Base-by-base conservation (phyloP, 2,797 vertebrate species). In the Anguilla pacifica region DNA sequence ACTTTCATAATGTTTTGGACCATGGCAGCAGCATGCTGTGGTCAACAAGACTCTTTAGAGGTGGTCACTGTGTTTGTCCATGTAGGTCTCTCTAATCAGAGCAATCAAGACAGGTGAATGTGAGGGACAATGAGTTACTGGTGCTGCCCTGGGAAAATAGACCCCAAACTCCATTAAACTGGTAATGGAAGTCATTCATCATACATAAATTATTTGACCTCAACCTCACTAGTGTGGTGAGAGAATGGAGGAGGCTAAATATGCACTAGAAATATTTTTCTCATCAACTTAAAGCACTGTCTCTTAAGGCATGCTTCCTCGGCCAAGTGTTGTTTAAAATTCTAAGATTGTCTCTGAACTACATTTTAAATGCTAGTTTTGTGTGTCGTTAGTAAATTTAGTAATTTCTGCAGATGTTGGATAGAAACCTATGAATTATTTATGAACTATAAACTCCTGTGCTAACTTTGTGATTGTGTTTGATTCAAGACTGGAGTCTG, bases 191-290 rank as follows among this genome's bases (percentile, higher is more conserved):
- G 59, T 82, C 59, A 25, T 83, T 88, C 15, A 88, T 86, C 84
- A 88, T 15, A 57, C 43, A 59, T 86, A 82, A 88, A 88, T 82
- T 70, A 88, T 86, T 81, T 88, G 87, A 85, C 84, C 55, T 46
- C 70, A 57, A 61, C 35, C 53, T 28, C 57, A n/a, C 55, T n/a
- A 57, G 72, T 25, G 22, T 28, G 17, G 39, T 53, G 72, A 82
- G 70, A 72, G 57, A 61, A 46, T 86, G 43, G 22, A 11, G 35
- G 35, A 87, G 57, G 59, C 61, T 83, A 64, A 83, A 87, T 87
- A 46, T 87, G 61, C 28, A 67, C 43, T 51, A 39, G 39, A 39
- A 39, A 39, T 46, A 35, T 77, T 59, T 35, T 6, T 59, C 72
- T 43, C 35, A 39, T 43, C 31, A 15, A 39, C 15, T 39, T 31